Base-by-base conservation (phyloP, 2,113 vertebrate species). In the Procapra przewalskii region DNA sequence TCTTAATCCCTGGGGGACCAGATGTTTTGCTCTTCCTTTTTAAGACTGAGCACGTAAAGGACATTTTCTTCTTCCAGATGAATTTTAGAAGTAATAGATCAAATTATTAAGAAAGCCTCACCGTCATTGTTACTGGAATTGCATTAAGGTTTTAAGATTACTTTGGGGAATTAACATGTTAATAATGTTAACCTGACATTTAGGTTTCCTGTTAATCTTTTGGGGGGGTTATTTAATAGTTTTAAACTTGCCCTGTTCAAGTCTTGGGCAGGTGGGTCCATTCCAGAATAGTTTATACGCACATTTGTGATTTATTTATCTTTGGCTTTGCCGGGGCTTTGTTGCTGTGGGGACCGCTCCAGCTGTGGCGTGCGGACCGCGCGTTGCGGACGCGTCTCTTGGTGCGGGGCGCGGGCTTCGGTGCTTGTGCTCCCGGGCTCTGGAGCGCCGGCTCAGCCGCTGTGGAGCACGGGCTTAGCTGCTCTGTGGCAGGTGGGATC, bases 301-400 rank as follows among this genome's bases (percentile, higher is more conserved):
- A 0, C 3, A 13, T 40, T 0, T 71, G 67, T 23, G 21, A 0
- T 23, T 3, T 1, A 3, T 23, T 3, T 6, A 6, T 3, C n/a
- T 71, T 12, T 12, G n/a, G 19, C 67, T 23, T 19, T 23, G 9
- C n/a, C 3, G 19, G 10, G 19, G 6, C n/a, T 23, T 3, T 0
- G 10, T 6, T 71, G n/a, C 67, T 3, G n/a, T 0, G 10, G 21
- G 67, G 19, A 1, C 64, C 5, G 17, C 17, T 21, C 64, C 33
- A 1, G 64, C 33, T 1, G 67, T 5, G 9, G 67, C 7, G 0
- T 1, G 62, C 7, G 7, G 33, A 1, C 62, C 60, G 33, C 62
- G 8, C 23, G 13, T 7, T 7, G 29, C 1, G 13, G 60, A 15
- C 6, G 29, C 4, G 5, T 2, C 27, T 57, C 21, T 10, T 3